These are phyloP conservation scores for Andrena camellia DNA, from an alignment of 2,888 invertebrate species.

Conservation along the genomic window DNA sequence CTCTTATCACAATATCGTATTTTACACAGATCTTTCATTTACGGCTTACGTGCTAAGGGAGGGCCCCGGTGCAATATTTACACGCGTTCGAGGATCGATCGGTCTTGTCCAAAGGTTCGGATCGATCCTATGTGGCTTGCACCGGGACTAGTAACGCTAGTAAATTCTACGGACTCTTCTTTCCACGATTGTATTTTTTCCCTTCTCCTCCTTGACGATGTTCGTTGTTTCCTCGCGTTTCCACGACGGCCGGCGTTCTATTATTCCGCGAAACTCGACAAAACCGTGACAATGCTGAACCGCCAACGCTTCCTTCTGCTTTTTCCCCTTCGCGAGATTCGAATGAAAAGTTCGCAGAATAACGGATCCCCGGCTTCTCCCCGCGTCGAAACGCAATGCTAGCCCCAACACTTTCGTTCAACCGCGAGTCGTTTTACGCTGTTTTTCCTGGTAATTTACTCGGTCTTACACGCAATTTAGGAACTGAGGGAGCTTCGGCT, in stretches of 20 bases:
- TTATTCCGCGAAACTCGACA: conserved; percentile 55
- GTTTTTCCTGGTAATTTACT: conserved; percentile 45
- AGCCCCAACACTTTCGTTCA: conserved; percentile 36
- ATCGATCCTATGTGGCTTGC: conserved; percentile 70
- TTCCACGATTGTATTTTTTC: conserved; percentile 20
- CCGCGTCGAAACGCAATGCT: background rate
- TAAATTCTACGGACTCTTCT: conserved; percentile 76
- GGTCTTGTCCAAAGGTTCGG: conserved; percentile 36
- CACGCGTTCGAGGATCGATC: conserved; percentile 69
- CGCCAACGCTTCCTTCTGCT: background rate
- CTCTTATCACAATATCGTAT: conserved; percentile 84
- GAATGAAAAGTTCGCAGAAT: background rate
- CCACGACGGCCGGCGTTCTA: conserved; percentile 34
- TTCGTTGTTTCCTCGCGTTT: conserved; percentile 7
- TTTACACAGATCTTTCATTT: conserved; percentile 83
- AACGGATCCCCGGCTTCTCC: conserved; percentile 22
- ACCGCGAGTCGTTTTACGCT: conserved; percentile 64
- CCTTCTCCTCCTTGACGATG: conserved; percentile 16
- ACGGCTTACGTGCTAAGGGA: conserved; percentile 78
- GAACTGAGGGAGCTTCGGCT: conserved; percentile 74
- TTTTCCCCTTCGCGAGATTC: background rate
- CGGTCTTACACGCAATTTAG: conserved; percentile 70
- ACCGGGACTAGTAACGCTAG: conserved; percentile 79
- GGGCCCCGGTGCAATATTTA: conserved; percentile 79
- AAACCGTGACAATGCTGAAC: conserved; percentile 62